Evolutionary conservation across 2,797 vertebrate species (phyloP).

Genomic region (Coregonus suidteri): DNA sequence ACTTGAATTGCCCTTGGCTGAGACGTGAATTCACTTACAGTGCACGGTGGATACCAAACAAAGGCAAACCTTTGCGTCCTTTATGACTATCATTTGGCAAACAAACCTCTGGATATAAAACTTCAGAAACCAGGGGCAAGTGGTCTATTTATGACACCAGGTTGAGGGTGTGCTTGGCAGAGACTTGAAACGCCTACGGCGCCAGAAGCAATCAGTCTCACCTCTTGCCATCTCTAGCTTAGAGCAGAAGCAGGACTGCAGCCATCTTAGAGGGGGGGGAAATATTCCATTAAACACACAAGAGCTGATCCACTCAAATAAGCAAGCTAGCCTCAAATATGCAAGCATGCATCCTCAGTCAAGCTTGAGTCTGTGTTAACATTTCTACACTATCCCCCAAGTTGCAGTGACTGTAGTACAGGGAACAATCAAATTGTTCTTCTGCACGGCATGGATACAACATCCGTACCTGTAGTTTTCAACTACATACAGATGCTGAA

Average conservation of each 20-base stretch:
- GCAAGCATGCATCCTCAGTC: not conserved
- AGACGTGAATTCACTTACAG: not conserved
- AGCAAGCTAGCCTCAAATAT: not conserved
- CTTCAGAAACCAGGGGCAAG: not conserved
- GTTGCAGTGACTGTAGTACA: not conserved
- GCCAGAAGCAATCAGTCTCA: not conserved
- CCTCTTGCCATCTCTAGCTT: not conserved
- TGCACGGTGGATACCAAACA: not conserved
- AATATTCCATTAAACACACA: not conserved
- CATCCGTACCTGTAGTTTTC: not conserved
- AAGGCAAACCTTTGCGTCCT: not conserved
- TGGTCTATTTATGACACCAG: not conserved
- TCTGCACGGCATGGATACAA: not conserved
- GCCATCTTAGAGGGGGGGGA: not conserved
- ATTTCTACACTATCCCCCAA: not conserved
- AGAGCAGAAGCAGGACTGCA: conserved; percentile 4
- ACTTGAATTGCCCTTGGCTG: not conserved
- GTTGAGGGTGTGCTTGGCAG: not conserved
- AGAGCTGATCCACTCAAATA: not conserved
- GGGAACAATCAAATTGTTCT: not conserved
- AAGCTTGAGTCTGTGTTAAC: not conserved
- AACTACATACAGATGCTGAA: not conserved
- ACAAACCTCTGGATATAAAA: not conserved
- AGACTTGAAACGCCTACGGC: not conserved
- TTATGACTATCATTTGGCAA: conserved; percentile 3